phyloP scores from a whole-genome alignment of 2,888 invertebrate genomes.

The Scotopteryx bipunctaria region DNA sequence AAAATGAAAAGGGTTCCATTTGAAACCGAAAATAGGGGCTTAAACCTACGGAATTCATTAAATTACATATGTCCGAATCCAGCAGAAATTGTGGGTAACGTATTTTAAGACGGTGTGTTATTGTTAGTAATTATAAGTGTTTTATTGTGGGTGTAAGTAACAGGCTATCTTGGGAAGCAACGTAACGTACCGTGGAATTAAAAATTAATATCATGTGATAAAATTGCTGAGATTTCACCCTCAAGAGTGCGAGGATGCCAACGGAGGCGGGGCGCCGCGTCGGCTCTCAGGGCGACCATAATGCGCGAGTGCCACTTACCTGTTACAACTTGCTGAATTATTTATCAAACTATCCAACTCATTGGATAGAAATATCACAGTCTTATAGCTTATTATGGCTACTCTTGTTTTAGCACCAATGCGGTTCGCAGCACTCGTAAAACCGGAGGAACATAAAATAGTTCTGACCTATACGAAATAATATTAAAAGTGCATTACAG shows the following conservation, averaged over 20 bases:
- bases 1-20: conserved; percentile 51
- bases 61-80: conserved; percentile 39
- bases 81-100: conserved; percentile 28
- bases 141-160: conserved; percentile 31
- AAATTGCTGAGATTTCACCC: conserved; percentile 67
- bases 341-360: conserved; percentile 78
- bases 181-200: conserved; percentile 51
- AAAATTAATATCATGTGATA: conserved; percentile 70
- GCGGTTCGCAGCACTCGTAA: neutral
- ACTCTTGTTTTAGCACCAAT: conserved; percentile 47
- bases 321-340: conserved; percentile 79
- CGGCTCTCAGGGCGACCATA: conserved; percentile 66
- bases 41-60: conserved; percentile 41
- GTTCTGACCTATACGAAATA: too few relatives aligned
- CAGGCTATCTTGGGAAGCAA: conserved; percentile 31
- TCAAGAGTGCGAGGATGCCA: conserved; percentile 54
- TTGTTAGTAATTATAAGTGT: conserved; percentile 41
- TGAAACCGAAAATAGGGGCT: conserved; percentile 44
- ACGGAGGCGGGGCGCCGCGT: conserved; percentile 45
- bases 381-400: conserved; percentile 50
- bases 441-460: neutral
- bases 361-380: conserved; percentile 75
- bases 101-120: conserved; percentile 31
- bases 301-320: conserved; percentile 77
- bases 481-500: too few relatives aligned